These are phyloP conservation scores for Camponotus pennsylvanicus DNA, from an alignment of 1,140 invertebrate genomes.

Conservation along the genomic window DNA sequence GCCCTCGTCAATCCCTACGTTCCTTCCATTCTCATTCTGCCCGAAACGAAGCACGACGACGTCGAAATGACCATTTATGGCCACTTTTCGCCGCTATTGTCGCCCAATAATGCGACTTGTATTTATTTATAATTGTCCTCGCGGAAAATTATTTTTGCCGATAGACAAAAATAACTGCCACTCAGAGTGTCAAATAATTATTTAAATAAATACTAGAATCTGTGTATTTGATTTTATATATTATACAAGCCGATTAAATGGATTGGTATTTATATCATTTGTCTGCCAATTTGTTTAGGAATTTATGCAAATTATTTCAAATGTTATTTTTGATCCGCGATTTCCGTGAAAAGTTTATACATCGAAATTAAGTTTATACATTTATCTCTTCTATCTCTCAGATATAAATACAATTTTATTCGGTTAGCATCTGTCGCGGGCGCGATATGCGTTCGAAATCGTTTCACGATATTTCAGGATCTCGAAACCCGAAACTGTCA, in stretches of 20 bases:
- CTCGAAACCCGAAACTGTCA: slow-evolving; percentile 28
- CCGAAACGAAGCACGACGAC: neutral
- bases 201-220: neutral
- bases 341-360: neutral
- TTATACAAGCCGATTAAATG: neutral
- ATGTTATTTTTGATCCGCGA: neutral
- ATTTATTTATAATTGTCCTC: neutral
- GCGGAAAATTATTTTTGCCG: neutral
- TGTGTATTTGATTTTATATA: neutral
- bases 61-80: slow-evolving; percentile 2
- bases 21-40: slow-evolving; percentile 15
- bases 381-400: neutral
- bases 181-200: neutral
- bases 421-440: neutral
- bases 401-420: slow-evolving; percentile 3
- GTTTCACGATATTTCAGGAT: slow-evolving; percentile 45
- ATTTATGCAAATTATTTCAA: neutral
- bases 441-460: neutral
- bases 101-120: slow-evolving; percentile 4
- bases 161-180: neutral
- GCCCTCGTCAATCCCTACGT: slow-evolving; percentile 49
- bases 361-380: neutral
- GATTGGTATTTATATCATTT: neutral
- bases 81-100: neutral
- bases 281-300: neutral